Evolutionary conservation across 2,113 vertebrate genomes (phyloP), one percentile per base, ranked within the genome.

Genomic region (Ascaphus truei): DNA sequence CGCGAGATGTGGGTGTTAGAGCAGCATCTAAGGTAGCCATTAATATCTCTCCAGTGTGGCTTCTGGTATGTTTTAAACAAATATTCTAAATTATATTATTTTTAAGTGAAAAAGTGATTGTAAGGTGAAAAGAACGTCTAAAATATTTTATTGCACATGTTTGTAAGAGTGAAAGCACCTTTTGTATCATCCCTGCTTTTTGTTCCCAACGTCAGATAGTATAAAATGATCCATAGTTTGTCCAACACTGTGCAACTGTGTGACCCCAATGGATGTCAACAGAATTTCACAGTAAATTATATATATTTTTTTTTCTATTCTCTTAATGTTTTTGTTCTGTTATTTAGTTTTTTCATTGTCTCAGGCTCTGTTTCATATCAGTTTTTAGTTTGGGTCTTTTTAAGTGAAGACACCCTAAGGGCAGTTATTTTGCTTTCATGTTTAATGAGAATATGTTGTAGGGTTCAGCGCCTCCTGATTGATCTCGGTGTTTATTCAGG

Each of bases 401-500:
- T 51, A n/a, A 41, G 26, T 27, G 52, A 68, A 41, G 13, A 48
- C 41, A 60, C 76, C 80, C 79, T 71, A 37, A 78, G 79, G 78
- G 78, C 78, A 66, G 73, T 76, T 74, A 77, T 69, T 80, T 33
- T 65, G 72, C 72, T 80, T 83, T 80, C 65, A 59, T 76, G 79
- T 48, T 7, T 39, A 79, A 72, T 68, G 71, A 60, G 16, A 34
- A 69, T 78, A 68, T 15, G 16, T 55, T 34, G 15, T 15, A 31
- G 74, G 80, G 76, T 77, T 73, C 37, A 63, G 78, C 76, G 77
- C 79, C 67, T 43, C 61, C 68, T 75, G 69, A 77, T 82, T 83
- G 76, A 79, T 75, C 73, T 73, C 76, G 72, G 76, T 80, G 79
- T 73, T 80, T 78, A 67, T 74, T 81, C 68, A 73, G 80, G 83